phyloP scores from a whole-genome alignment of 2,113 vertebrate genomes.

The Chascanopsetta lugubris region DNA sequence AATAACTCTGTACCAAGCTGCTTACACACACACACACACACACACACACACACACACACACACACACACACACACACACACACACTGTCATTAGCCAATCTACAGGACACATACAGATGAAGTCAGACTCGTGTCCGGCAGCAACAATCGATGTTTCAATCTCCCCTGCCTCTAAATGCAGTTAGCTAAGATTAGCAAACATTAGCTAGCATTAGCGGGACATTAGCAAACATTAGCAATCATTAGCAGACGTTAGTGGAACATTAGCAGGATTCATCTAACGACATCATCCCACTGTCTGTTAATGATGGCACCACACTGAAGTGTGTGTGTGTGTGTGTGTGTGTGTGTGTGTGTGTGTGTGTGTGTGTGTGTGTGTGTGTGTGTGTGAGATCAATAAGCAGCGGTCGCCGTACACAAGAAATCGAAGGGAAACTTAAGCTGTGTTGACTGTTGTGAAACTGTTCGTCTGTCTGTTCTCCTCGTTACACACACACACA shows the following conservation, averaged over 20 bases:
- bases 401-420: conserved; percentile 44
- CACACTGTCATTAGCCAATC: conserved; percentile 14
- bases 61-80: conserved; percentile 19
- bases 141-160: conserved; percentile 65
- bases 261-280: conserved; percentile 61
- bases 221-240: conserved; percentile 71
- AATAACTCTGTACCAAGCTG: conserved; percentile 28
- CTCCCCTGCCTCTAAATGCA: conserved; percentile 55
- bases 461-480: conserved; percentile 47
- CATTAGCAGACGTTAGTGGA: conserved; percentile 71
- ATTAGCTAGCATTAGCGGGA: conserved; percentile 73
- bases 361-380: conserved; percentile 35
- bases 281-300: conserved; percentile 44
- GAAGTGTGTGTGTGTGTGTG: conserved; percentile 7
- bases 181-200: conserved; percentile 72
- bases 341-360: conserved; percentile 16
- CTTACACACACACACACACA: conserved; percentile 16
- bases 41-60: neutral
- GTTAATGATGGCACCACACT: conserved; percentile 56
- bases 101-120: conserved; percentile 46
- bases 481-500: conserved; percentile 40
- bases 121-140: conserved; percentile 61
- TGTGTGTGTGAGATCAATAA: conserved; percentile 58
- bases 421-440: conserved; percentile 74
- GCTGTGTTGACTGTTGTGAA: conserved; percentile 56